These are phyloP conservation scores for Leucoraja ocellata DNA, from an alignment of 2,797 vertebrate species.

Conservation along the genomic window DNA sequence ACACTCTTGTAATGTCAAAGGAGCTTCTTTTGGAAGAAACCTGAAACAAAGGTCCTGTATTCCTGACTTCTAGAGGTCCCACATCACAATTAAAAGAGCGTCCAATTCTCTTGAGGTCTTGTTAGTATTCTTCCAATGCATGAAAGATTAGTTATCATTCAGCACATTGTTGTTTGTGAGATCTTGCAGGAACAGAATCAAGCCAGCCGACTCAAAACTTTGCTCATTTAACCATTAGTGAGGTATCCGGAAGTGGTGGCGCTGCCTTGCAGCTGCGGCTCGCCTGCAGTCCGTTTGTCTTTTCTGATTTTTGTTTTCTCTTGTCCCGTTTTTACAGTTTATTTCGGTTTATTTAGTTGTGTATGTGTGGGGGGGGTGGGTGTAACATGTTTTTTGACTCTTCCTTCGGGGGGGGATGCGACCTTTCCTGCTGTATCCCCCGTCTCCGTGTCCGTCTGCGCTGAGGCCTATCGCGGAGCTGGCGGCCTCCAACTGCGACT, in stretches of 20 bases:
- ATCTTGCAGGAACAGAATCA: neutral
- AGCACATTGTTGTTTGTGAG: neutral
- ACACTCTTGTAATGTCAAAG: neutral
- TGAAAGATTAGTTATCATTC: neutral
- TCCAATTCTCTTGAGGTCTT: neutral
- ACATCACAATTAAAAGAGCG: neutral
- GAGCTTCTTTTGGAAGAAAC: neutral
- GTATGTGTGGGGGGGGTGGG: no score
- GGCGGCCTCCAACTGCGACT: no score
- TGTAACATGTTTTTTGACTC: no score
- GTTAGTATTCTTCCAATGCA: neutral
- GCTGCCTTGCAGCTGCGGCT: no score
- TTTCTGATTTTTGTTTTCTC: no score
- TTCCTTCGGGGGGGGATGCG: no score
- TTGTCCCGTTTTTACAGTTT: no score
- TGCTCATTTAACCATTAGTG: neutral
- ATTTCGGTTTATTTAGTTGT: no score
- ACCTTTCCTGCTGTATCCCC: no score
- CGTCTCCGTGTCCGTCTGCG: no score
- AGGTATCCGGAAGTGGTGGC: neutral
- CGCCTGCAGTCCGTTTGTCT: no score
- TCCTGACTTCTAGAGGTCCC: neutral
- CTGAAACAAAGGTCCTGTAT: neutral
- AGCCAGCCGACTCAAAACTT: neutral
- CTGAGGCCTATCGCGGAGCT: no score